A percentile compares a stretch with the other conserved stretches of the same genome.
phyloP scores from a whole-genome alignment of 37 sponge, comb jelly and placozoan genomes.

The Crambe crambe region DNA sequence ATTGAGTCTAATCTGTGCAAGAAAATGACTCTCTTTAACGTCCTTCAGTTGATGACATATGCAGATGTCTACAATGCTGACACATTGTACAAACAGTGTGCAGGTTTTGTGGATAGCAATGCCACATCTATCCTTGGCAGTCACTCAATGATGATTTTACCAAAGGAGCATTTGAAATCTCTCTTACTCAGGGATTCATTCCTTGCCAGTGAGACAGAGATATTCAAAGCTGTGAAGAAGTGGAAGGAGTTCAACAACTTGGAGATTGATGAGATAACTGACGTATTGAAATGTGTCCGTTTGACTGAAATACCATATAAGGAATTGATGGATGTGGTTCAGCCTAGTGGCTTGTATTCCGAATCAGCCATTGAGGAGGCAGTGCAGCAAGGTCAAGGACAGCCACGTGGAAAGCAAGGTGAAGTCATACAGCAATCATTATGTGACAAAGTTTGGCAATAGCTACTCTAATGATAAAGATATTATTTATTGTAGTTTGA shows the following conservation, averaged over 20 bases:
- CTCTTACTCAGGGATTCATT: constrained; percentile 21
- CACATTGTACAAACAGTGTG: not conserved
- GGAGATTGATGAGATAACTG: not conserved
- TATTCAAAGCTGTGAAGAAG: constrained; percentile 19
- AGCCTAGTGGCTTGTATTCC: constrained; percentile 10
- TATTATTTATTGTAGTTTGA: too few species aligned
- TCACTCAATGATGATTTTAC: constrained; percentile 1
- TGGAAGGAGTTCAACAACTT: constrained; percentile 23
- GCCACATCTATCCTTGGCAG: not conserved
- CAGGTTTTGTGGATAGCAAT: constrained; percentile 11
- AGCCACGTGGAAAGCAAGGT: not conserved
- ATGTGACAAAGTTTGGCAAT: too few species aligned
- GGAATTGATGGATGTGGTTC: not conserved
- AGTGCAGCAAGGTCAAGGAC: not conserved
- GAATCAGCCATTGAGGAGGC: not conserved
- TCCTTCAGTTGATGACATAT: constrained; percentile 16
- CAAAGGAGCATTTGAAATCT: constrained; percentile 17
- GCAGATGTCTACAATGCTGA: constrained; percentile 3
- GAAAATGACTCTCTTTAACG: not conserved
- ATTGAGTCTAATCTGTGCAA: not conserved
- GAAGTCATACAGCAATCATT: not conserved
- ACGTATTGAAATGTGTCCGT: constrained; percentile 22
- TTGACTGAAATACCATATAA: constrained; percentile 16
- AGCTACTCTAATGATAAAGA: too few species aligned
- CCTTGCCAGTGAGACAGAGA: constrained; percentile 19